Conservation (phyloP, 64 coral and sea anemone genomes). For the Orbicella faveolata region DNA sequence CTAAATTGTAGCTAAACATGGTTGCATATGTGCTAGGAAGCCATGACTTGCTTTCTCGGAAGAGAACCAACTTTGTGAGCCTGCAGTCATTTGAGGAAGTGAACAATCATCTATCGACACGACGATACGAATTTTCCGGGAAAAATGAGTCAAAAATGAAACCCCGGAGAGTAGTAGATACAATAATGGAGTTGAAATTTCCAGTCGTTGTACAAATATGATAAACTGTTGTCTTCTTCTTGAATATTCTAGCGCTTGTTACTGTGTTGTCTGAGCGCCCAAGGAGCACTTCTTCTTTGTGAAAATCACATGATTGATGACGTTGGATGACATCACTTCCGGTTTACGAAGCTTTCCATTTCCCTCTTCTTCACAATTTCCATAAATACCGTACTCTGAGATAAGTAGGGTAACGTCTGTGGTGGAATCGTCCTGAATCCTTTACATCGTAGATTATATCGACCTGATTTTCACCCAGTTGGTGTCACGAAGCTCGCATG, state of each 20-base stretch:
- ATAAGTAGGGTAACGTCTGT: too few species aligned
- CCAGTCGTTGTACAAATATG: neutral
- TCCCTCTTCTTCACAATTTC: neutral
- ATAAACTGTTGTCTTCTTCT: neutral
- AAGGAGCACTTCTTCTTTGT: neutral
- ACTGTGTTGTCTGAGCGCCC: neutral
- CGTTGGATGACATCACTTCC: constrained; percentile 23
- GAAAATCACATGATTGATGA: constrained; percentile 37
- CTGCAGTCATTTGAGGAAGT: constrained; percentile 8
- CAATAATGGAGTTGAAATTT: neutral
- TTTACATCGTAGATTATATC: neutral
- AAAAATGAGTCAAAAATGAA: neutral
- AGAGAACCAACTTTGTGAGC: neutral
- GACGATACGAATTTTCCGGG: neutral
- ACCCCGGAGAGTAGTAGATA: neutral
- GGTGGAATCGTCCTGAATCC: neutral
- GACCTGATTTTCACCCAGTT: neutral
- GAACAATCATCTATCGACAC: neutral
- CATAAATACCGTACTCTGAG: neutral
- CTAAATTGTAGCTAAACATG: neutral
- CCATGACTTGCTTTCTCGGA: neutral
- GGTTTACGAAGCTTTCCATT: neutral
- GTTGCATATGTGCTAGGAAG: neutral
- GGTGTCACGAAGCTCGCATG: constrained; percentile 79
- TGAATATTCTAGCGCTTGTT: neutral